These are phyloP conservation scores for Malacosoma neustria DNA, from an alignment of 2,888 invertebrate species.

Conservation along the genomic window DNA sequence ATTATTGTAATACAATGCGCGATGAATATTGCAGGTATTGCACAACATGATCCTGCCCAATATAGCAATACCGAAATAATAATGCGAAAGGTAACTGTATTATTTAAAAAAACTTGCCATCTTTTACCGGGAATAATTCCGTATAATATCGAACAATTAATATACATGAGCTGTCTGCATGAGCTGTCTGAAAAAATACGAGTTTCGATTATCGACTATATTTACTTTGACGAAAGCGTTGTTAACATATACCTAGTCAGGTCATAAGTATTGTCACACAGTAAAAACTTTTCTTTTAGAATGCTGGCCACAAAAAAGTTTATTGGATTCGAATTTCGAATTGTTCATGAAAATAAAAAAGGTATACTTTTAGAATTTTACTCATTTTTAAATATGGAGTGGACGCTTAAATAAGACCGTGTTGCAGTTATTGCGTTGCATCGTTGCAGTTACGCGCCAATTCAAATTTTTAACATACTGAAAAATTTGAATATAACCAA, in stretches of 20 bases:
- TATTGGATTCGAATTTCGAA: too few relatives aligned
- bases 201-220: background rate
- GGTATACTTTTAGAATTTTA: too few relatives aligned
- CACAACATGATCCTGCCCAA: slow-evolving; percentile 29
- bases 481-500: too few relatives aligned
- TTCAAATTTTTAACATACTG: too few relatives aligned
- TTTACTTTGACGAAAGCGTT: background rate
- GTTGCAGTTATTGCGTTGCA: too few relatives aligned
- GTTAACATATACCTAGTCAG: background rate
- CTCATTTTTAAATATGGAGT: too few relatives aligned
- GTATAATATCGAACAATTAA: background rate
- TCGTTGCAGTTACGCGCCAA: too few relatives aligned
- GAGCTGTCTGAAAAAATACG: background rate
- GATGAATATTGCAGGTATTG: slow-evolving; percentile 53
- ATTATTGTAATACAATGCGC: slow-evolving; percentile 63
- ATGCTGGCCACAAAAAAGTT: too few relatives aligned
- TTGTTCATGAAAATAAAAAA: too few relatives aligned
- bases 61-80: slow-evolving; percentile 20
- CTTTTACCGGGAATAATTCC: background rate
- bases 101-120: background rate
- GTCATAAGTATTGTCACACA: too few relatives aligned
- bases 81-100: slow-evolving; percentile 1
- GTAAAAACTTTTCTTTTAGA: too few relatives aligned
- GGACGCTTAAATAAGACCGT: too few relatives aligned
- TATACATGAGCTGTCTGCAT: background rate